phyloP scores from a whole-genome alignment of 2,888 invertebrate genomes.

The Andrena trimmerana region DNA sequence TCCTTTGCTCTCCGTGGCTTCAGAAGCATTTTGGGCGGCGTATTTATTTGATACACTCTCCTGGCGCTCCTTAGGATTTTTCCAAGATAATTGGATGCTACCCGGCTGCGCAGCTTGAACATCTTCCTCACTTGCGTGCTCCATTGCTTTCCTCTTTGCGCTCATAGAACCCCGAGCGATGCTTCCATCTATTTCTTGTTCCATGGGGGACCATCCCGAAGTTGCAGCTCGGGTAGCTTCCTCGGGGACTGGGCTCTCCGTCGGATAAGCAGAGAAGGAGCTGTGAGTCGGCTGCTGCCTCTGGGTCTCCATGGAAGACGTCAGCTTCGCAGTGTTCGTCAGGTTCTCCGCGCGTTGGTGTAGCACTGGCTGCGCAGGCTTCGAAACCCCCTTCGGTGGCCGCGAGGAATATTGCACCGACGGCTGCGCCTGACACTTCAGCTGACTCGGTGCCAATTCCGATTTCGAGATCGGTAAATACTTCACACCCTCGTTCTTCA shows the following conservation, averaged over 20 bases:
- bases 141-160: neutral
- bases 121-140: neutral
- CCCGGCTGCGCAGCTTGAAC: no score
- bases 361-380: neutral
- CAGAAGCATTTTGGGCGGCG: neutral
- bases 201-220: no score
- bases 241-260: neutral
- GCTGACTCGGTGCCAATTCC: neutral
- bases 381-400: neutral
- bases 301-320: no score
- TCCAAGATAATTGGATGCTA: no score
- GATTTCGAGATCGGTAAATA: slow-evolving; percentile 33
- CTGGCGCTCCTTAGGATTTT: no score
- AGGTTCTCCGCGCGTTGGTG: neutral
- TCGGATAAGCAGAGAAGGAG: no score
- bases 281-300: no score
- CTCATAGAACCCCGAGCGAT: neutral
- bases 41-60: neutral
- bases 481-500: neutral
- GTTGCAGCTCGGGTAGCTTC: neutral
- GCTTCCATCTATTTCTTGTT: neutral
- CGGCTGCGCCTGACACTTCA: slow-evolving; percentile 20
- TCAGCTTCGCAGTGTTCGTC: neutral
- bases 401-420: slow-evolving; percentile 19
- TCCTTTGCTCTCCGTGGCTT: neutral